phyloP scores from a whole-genome alignment of 2,888 invertebrate species.

The Macrophya alboannulata region DNA sequence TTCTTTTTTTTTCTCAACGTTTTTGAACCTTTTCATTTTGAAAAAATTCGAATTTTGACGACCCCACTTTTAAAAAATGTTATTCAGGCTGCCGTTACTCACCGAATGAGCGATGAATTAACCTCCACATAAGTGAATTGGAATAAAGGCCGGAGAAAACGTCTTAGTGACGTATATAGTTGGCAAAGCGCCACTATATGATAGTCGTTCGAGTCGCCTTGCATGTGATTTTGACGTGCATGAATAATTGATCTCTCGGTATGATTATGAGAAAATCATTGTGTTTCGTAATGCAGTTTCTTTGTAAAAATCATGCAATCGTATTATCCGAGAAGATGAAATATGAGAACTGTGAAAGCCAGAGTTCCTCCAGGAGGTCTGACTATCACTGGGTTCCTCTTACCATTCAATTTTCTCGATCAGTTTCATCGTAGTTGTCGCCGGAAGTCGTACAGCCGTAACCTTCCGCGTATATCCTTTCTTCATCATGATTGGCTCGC shows the following conservation, averaged over 20 bases:
- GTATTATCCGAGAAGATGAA: not conserved
- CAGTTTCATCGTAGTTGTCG: slow-evolving; percentile 1
- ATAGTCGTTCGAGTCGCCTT: not conserved
- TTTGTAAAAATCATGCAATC: not conserved
- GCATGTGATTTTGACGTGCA: not conserved
- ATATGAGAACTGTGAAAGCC: not conserved
- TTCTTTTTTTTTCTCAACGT: not conserved
- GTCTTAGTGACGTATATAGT: not conserved
- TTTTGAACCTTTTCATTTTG: not conserved
- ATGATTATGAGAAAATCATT: not conserved
- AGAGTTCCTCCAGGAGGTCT: not conserved
- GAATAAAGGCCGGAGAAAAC: not conserved
- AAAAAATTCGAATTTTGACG: not conserved
- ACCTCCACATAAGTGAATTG: not conserved
- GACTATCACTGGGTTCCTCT: not conserved
- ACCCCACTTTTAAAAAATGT: not conserved
- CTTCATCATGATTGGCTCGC: slow-evolving; percentile 46
- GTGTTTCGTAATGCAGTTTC: not conserved
- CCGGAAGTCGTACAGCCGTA: slow-evolving; percentile 32
- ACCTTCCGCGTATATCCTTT: slow-evolving; percentile 48
- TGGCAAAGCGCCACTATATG: not conserved
- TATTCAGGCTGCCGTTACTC: not conserved
- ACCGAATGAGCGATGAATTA: not conserved
- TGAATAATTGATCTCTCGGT: not conserved
- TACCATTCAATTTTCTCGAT: not conserved